Conservation (phyloP, 2,113 vertebrate genomes). For the Galbula dea region DNA sequence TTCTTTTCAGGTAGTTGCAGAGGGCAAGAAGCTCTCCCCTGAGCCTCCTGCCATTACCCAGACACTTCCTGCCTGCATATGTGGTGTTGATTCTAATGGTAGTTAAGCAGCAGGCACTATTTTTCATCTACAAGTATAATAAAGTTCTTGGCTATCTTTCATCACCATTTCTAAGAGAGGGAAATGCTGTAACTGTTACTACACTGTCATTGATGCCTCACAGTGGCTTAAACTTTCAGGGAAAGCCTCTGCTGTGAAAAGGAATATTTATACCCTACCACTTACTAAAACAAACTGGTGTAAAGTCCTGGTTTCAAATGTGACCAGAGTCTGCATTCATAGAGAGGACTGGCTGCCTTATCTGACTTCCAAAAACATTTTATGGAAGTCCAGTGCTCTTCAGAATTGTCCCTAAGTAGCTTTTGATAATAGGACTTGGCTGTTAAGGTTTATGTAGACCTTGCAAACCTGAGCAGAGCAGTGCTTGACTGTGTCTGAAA, state of each 20-base stretch:
- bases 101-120: background rate
- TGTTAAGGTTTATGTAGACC: background rate
- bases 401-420: background rate
- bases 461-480: background rate
- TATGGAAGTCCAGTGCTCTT: background rate
- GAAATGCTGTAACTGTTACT: background rate
- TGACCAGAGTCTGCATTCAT: too few relatives aligned
- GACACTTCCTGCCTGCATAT: rapidly evolving
- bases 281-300: background rate
- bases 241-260: background rate
- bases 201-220: background rate
- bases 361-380: background rate
- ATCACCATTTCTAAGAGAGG: background rate
- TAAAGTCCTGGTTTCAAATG: background rate
- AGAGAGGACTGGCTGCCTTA: background rate
- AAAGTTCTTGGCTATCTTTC: background rate
- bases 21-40: too few relatives aligned
- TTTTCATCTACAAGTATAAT: background rate
- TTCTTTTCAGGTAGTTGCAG: too few relatives aligned
- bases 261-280: background rate
- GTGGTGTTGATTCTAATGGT: background rate
- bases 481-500: background rate
- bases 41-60: too few relatives aligned
- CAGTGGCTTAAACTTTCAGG: background rate
- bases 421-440: background rate